Percentiles rank a stretch among this genome's conserved stretches.
phyloP scores from a whole-genome alignment of 2,113 vertebrate species.

The Drymodes brunneopygia region DNA sequence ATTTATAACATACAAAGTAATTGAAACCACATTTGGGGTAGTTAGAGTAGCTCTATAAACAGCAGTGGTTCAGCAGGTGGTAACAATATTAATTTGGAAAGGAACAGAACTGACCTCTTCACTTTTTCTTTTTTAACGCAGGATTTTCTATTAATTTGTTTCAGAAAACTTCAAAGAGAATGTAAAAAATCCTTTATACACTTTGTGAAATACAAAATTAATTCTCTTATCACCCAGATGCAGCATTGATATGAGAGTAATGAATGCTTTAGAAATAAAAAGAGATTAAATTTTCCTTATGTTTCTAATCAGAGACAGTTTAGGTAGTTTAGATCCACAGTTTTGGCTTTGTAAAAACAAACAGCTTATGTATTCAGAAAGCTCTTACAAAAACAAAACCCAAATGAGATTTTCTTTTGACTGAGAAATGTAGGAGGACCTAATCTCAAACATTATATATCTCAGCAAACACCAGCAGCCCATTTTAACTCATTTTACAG shows the following conservation, averaged over 20 bases:
- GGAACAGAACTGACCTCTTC: not conserved
- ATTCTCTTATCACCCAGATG: not conserved
- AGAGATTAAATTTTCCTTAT: not conserved
- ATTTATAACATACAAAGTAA: not conserved
- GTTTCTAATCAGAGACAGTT: not conserved
- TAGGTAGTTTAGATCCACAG: not conserved
- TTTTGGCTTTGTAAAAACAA: not conserved
- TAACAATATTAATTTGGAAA: not conserved
- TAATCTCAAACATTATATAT: not conserved
- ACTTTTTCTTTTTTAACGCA: not conserved
- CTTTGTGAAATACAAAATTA: not conserved
- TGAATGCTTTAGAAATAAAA: not conserved
- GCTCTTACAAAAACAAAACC: not conserved
- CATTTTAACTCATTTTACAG: not conserved
- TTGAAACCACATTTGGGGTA: not conserved
- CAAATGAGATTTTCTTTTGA: not conserved
- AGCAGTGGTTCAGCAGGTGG: not conserved
- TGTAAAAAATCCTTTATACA: not conserved
- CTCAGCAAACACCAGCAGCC: not conserved
- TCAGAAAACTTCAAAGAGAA: not conserved
- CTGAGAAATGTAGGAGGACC: not conserved
- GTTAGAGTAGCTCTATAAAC: not conserved
- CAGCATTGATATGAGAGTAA: not conserved
- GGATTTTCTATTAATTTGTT: not conserved
- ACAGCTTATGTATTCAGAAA: not conserved